Percentiles rank a stretch among this genome's conserved stretches.
Conservation (phyloP, 2,888 invertebrate species). For the Cylindroiulus punctatus region DNA sequence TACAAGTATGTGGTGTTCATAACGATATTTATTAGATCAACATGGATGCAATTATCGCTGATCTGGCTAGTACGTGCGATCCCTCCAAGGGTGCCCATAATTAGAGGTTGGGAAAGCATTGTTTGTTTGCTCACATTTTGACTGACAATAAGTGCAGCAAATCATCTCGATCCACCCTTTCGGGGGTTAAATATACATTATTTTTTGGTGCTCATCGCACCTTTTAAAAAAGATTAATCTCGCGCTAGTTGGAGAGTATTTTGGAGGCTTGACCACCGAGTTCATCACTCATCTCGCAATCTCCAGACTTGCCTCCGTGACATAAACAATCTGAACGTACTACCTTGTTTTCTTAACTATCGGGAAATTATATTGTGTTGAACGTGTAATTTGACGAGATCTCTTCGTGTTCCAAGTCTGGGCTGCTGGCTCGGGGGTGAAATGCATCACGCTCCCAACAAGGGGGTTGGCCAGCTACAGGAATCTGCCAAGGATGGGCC, state of each 20-base stretch:
- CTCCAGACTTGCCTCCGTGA: slow-evolving; percentile 42
- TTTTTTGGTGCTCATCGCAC: slow-evolving; percentile 42
- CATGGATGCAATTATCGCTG: background rate
- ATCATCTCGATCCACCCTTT: slow-evolving; percentile 33
- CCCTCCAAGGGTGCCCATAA: slow-evolving; percentile 18
- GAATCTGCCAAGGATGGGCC: slow-evolving; percentile 42
- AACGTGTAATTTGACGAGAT: slow-evolving; percentile 42
- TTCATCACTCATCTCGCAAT: slow-evolving; percentile 38
- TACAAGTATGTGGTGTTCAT: background rate
- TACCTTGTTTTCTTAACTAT: slow-evolving; percentile 37
- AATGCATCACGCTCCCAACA: slow-evolving; percentile 29
- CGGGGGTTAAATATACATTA: slow-evolving; percentile 33
- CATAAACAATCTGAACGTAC: slow-evolving; percentile 21
- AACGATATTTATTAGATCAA: background rate
- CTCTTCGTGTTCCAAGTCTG: slow-evolving; percentile 25
- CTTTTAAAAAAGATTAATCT: slow-evolving; percentile 42
- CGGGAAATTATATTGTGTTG: slow-evolving; percentile 36
- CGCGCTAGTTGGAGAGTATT: background rate
- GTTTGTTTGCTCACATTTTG: slow-evolving; percentile 25
- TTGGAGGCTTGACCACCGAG: slow-evolving; percentile 28
- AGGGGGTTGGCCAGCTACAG: slow-evolving; percentile 11
- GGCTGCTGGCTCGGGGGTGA: slow-evolving; percentile 27
- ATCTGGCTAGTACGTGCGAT: slow-evolving; percentile 6
- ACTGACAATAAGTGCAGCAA: slow-evolving; percentile 31
- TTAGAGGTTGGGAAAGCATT: slow-evolving; percentile 19